Base-by-base conservation (phyloP, 2,797 vertebrate genomes). In the Rhinoraja longicauda region DNA sequence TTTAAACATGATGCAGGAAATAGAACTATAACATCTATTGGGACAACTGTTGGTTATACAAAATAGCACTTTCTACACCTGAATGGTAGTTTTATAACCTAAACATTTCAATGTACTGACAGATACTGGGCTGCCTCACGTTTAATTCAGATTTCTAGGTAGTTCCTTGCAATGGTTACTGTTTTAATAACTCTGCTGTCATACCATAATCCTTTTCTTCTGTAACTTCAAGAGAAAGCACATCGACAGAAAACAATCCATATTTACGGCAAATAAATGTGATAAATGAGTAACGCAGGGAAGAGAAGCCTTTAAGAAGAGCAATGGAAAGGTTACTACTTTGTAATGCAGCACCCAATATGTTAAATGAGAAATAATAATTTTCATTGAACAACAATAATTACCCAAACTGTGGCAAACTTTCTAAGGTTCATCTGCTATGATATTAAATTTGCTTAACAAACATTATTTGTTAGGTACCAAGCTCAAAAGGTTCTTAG, bases 61-160 rank as follows among this genome's bases (percentile, higher is more conserved):
- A n/a, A 64, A 5, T 57, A 86, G 57, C 29, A 62, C 57, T 62
- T 86, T 32, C 29, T n/a, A 86, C 82, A 64, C 82, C 82, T 32
- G 82, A 26, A 86, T 29, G 32, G 82, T 57, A 64, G 13, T 29
- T 32, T 86, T 15, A 86, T 13, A n/a, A 62, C 17, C 29, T 13
- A 86, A 64, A 86, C 17, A 62, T 86, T 64, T 62, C 82, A 57
- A 86, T 64, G 82, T 32, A 86, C 15, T 86, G 57, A 57, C 82
- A 62, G 12, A 62, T n/a, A 29, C 26, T 86, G 53, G 53, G 82
- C 57, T 62, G 82, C 13, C 29, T 64, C 57, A 29, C n/a, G 57
- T 86, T 86, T 86, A 57, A 86, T 62, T 86, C n/a, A 62, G 57
- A n/a, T 62, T 86, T 86, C 13, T 62, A 26, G 62, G 29, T 15